These are phyloP conservation scores for Thripadectes ignobilis DNA, from an alignment of 2,797 vertebrate genomes.

Conservation along the genomic window DNA sequence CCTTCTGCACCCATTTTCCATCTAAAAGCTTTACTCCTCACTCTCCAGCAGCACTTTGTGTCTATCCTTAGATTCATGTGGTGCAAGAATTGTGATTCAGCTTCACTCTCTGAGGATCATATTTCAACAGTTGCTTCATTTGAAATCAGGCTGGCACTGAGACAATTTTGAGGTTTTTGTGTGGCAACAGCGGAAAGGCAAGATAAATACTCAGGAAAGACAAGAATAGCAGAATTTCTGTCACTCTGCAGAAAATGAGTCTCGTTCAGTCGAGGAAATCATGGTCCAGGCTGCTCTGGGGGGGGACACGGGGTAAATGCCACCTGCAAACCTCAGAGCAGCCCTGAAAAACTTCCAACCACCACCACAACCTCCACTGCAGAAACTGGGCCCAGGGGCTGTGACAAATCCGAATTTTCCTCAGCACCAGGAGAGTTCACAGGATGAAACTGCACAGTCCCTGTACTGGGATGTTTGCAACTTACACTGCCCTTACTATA, in stretches of 20 bases:
- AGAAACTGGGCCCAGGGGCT: not conserved
- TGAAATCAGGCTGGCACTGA: constrained; percentile 24
- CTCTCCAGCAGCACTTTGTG: not conserved
- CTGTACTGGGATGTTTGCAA: not conserved
- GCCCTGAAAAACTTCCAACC: not conserved
- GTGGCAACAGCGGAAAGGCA: constrained; percentile 25
- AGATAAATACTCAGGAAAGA: constrained; percentile 19
- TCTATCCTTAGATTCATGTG: constrained; percentile 21
- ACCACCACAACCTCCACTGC: not conserved
- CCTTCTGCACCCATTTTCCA: not conserved
- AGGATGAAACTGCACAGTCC: not conserved
- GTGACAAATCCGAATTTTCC: not conserved
- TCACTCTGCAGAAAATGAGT: not conserved
- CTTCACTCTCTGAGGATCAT: not conserved
- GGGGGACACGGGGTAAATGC: not conserved
- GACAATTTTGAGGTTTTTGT: constrained; percentile 45
- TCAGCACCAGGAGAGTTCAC: not conserved
- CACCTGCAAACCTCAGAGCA: not conserved
- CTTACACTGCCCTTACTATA: not conserved
- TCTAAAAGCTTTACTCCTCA: not conserved
- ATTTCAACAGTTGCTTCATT: constrained; percentile 57
- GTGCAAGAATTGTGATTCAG: constrained; percentile 51
- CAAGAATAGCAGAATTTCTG: not conserved
- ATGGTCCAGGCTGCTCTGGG: not conserved
- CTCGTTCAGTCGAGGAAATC: not conserved